Base-by-base conservation (phyloP, 1,140 invertebrate species). In the Polyergus mexicanus region DNA sequence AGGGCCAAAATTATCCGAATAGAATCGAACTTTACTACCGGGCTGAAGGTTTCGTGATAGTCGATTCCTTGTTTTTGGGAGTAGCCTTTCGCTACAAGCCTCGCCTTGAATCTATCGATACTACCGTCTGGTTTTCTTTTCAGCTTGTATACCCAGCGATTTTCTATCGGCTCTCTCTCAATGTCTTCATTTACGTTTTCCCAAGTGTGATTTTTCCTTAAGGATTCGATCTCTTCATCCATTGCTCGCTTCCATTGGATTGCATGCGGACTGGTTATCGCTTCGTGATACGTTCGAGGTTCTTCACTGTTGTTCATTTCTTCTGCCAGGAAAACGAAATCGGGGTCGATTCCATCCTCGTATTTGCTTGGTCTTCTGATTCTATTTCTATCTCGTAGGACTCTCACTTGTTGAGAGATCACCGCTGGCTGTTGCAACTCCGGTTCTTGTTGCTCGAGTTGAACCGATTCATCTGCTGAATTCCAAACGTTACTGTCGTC, bases 81-180 rank as follows among this genome's bases (percentile, higher is more conserved):
- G 69, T 89, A 44, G 72, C 91, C 85, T 90, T 72, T 19, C 25
- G 94, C 93, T 7, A 95, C 94, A 32, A 95, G 84, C 66, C 94
- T 78, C 35, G 95, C 95, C 88, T 95, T 94, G 68, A 92, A 94
- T 41, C 84, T 86, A 16, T 85, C 86, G 5, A 92, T 88, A 63
- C 85, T 88, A 62, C 93, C 89, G 63, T 81, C 41, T 51, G 90
- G 78, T 83, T 87, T 62, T 94, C 93, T 68, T 80, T 90, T 38
- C 0, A 65, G 7, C 10, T 65, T 65, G 19, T n/a, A 65, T 4
- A 65, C 41, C 72, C 72, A 75, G 0, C 71, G 51, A 8, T 74
- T 74, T 3, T 74, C 51, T 0, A 74, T 56, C 25, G 19, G 32
- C 32, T 74, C 16, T 35, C 16, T n/a, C 35, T 35, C 22, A 6